Evolutionary conservation across 2,888 invertebrate species (phyloP).

Genomic region (Drosophila pseudotalamancana): DNA sequence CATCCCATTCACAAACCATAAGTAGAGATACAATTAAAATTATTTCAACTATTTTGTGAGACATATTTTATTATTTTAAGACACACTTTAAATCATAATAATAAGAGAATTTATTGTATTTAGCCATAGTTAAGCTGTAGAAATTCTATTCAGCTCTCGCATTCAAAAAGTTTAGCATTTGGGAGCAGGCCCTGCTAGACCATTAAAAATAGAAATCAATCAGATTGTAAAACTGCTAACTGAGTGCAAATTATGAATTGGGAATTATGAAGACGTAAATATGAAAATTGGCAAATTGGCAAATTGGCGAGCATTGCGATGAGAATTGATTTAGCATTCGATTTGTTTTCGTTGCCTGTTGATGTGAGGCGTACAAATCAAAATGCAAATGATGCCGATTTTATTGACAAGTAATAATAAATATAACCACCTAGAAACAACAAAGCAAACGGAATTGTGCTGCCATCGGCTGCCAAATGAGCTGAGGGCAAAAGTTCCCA

Average conservation of each 20-base stretch:
- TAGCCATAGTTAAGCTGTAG: neutral
- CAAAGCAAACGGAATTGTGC: slow-evolving; percentile 23
- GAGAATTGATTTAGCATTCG: slow-evolving; percentile 51
- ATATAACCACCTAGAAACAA: slow-evolving; percentile 51
- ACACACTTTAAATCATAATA: neutral
- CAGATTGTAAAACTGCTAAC: slow-evolving; percentile 37
- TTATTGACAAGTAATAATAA: slow-evolving; percentile 69
- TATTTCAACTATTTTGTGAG: too few species aligned
- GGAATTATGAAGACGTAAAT: slow-evolving; percentile 67
- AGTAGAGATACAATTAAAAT: neutral
- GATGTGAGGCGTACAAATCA: slow-evolving; percentile 55
- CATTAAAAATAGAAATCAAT: slow-evolving; percentile 53
- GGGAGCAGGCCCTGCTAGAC: slow-evolving; percentile 7
- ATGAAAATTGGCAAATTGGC: slow-evolving; percentile 45
- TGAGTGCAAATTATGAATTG: slow-evolving; percentile 66
- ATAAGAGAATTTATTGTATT: neutral
- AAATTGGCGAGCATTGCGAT: slow-evolving; percentile 48
- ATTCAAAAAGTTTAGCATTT: neutral
- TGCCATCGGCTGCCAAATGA: slow-evolving; percentile 9
- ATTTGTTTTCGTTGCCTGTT: slow-evolving; percentile 59
- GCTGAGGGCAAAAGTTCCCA: slow-evolving; percentile 20
- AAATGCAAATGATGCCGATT: slow-evolving; percentile 63
- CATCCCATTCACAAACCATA: too few species aligned
- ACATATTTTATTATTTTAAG: too few species aligned
- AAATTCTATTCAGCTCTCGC: neutral